A percentile compares a stretch with the other conserved stretches of the same genome.
These are phyloP conservation scores for Pterocles burchelli DNA, from an alignment of 2,113 vertebrate species.

Conservation along the genomic window DNA sequence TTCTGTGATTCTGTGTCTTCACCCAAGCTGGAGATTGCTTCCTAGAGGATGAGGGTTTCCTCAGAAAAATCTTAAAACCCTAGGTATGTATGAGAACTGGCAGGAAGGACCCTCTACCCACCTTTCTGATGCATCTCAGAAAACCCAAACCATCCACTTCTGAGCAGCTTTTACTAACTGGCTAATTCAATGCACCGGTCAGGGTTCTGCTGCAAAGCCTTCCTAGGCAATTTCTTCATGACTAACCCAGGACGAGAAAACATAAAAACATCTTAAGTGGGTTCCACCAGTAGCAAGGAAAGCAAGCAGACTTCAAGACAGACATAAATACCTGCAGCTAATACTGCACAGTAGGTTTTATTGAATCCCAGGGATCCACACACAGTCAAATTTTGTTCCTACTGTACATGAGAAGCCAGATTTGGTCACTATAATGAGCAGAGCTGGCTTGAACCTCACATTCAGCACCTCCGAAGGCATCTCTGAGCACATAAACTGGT, in stretches of 20 bases:
- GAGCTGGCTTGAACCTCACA: not conserved
- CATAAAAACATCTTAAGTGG: not conserved
- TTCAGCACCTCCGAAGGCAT: not conserved
- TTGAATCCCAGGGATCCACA: not conserved
- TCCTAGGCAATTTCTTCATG: not conserved
- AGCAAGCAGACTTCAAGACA: not conserved
- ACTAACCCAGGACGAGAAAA: not conserved
- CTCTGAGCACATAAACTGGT: not conserved
- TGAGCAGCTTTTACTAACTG: not conserved
- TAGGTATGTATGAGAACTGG: no score
- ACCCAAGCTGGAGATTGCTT: not conserved
- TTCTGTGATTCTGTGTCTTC: no score
- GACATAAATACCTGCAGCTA: not conserved
- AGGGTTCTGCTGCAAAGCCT: not conserved
- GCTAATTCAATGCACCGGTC: not conserved
- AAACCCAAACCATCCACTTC: not conserved
- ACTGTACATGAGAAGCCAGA: not conserved
- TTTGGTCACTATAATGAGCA: not conserved
- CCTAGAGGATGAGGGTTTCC: not conserved
- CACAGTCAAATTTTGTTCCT: not conserved
- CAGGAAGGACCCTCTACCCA: rapidly evolving
- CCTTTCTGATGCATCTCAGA: not conserved
- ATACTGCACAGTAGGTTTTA: not conserved
- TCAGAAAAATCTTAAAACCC: not conserved
- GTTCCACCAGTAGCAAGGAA: not conserved